A percentile compares a stretch with the other conserved stretches of the same genome.
Evolutionary conservation across 2,888 invertebrate genomes (phyloP).

Genomic region (Bimastos eiseni): DNA sequence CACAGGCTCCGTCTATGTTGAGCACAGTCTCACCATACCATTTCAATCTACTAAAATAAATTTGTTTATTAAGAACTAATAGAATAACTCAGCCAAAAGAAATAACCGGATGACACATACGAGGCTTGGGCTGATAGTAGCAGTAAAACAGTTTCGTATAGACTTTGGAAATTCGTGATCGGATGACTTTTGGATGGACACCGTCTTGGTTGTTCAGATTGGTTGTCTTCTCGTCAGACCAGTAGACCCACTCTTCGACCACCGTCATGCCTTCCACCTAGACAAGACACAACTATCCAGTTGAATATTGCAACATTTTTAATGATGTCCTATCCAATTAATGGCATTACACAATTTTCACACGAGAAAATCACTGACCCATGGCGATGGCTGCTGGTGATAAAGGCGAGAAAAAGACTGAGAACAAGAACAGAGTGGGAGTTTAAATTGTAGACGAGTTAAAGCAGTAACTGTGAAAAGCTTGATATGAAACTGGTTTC

Average conservation of each 20-base stretch:
- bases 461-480: no score
- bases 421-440: no score
- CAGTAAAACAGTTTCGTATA: slow-evolving; percentile 45
- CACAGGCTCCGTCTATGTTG: neutral
- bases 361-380: no score
- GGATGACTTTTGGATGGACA: slow-evolving; percentile 38
- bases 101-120: slow-evolving; percentile 30
- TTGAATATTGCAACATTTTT: no score
- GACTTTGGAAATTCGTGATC: slow-evolving; percentile 37
- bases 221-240: slow-evolving; percentile 41
- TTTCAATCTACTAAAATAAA: neutral
- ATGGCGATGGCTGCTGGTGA: no score
- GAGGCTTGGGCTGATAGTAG: slow-evolving; percentile 43
- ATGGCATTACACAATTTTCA: no score
- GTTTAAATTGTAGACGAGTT: no score
- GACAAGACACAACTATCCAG: no score
- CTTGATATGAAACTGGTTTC: neutral
- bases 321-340: no score
- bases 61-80: neutral
- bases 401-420: no score
- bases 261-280: slow-evolving; percentile 44
- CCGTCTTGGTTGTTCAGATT: slow-evolving; percentile 41
- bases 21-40: neutral
- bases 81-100: neutral
- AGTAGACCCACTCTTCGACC: slow-evolving; percentile 45